A percentile compares a stretch with the other conserved stretches of the same genome.
Conservation (phyloP, 2,797 vertebrate genomes). For the Microchirus variegatus region DNA sequence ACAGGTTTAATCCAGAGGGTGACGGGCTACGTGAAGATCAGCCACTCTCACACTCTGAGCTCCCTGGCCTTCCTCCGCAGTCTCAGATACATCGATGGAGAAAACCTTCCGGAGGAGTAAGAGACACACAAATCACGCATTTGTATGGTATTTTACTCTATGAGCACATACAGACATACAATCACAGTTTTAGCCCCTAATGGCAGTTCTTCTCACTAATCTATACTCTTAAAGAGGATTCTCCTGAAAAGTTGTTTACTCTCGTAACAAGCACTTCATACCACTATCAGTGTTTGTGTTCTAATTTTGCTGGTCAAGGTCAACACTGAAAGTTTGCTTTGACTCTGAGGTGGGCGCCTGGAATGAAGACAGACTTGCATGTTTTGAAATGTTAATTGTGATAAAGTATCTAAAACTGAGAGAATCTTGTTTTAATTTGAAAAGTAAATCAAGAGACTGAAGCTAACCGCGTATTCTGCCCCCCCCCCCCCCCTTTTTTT, state of each 20-base stretch:
- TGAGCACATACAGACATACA: neutral
- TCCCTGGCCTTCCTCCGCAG: constrained; percentile 96
- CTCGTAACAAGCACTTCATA: neutral
- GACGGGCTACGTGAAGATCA: constrained; percentile 93
- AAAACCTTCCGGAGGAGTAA: constrained; percentile 89
- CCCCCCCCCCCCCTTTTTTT: too few species aligned
- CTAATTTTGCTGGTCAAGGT: neutral
- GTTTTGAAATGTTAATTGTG: constrained; percentile 26
- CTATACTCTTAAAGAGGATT: neutral
- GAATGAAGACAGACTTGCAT: constrained; percentile 6
- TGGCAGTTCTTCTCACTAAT: neutral
- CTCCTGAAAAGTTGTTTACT: neutral
- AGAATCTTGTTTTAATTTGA: constrained; percentile 4
- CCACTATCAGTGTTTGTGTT: neutral
- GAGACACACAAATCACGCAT: constrained; percentile 13
- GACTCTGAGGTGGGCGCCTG: constrained; percentile 19
- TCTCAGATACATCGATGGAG: constrained; percentile 91
- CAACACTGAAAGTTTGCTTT: constrained; percentile 29
- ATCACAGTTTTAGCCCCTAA: too few species aligned
- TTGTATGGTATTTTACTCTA: neutral
- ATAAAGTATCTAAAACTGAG: constrained; percentile 6
- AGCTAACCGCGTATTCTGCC: neutral
- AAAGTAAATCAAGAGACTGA: constrained; percentile 3
- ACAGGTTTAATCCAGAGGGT: constrained; percentile 96
- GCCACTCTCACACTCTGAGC: constrained; percentile 91